Conservation (phyloP, 2,797 vertebrate genomes). For the Malurus leucopterus region DNA sequence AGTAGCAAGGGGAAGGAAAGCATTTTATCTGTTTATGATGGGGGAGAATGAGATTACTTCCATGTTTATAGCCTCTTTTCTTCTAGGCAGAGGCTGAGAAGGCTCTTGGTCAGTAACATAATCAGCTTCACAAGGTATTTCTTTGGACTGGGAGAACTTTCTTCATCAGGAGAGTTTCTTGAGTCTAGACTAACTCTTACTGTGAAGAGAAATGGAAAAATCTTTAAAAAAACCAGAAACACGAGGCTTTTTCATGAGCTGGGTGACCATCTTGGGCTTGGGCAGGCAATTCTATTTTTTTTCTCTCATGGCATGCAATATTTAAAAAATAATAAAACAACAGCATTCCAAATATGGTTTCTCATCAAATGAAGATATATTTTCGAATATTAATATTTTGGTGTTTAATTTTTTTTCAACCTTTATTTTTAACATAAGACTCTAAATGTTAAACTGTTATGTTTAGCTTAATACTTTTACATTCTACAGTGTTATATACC, state of each 20-base stretch:
- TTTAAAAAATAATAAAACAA: background rate
- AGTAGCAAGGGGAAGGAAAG: background rate
- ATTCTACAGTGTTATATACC: background rate
- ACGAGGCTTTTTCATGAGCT: background rate
- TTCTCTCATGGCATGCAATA: background rate
- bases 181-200: background rate
- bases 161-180: background rate
- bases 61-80: background rate
- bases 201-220: background rate
- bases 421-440: background rate
- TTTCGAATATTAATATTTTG: background rate
- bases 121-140: background rate
- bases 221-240: fast-evolving
- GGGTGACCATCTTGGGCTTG: background rate
- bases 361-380: background rate
- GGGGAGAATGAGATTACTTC: background rate
- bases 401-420: background rate
- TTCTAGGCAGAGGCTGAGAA: background rate
- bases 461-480: background rate
- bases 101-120: background rate
- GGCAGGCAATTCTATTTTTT: background rate
- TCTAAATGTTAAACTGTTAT: background rate
- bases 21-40: background rate
- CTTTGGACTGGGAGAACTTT: background rate
- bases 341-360: background rate